A percentile compares a stretch with the other conserved stretches of the same genome.
Evolutionary conservation across 1,140 invertebrate genomes (phyloP).

Genomic region (Anastatus disparis): DNA sequence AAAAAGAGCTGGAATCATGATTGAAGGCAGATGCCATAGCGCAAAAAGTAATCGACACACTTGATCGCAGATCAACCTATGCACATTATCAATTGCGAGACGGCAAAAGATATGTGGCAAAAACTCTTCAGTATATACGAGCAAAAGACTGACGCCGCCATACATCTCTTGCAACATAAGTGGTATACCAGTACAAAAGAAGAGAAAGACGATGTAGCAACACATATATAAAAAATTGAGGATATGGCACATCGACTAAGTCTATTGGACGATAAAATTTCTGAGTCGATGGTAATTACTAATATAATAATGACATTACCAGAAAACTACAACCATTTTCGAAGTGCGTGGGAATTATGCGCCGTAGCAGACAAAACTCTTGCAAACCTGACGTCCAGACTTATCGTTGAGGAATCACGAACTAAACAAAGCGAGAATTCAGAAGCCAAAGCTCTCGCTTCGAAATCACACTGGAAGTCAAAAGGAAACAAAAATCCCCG

Average conservation of each 20-base stretch:
- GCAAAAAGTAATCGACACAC: constrained; percentile 46
- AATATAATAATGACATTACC: constrained; percentile 55
- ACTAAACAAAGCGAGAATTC: neutral
- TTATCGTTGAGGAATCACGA: constrained; percentile 46
- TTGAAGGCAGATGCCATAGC: constrained; percentile 39
- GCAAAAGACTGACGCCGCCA: neutral
- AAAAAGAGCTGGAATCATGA: neutral
- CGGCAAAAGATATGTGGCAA: constrained; percentile 48
- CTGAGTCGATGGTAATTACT: constrained; percentile 51
- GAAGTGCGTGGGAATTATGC: constrained; percentile 57
- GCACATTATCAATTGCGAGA: constrained; percentile 51
- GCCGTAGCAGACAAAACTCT: constrained; percentile 43
- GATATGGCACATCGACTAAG: constrained; percentile 50
- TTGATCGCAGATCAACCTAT: constrained; percentile 46
- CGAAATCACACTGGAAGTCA: constrained; percentile 20
- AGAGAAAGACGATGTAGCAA: constrained; percentile 42
- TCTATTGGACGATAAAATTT: constrained; percentile 46
- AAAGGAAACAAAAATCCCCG: neutral
- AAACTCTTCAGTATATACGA: constrained; percentile 21
- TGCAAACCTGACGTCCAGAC: constrained; percentile 48
- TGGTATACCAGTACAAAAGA: constrained; percentile 42
- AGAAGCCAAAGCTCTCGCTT: constrained; percentile 16
- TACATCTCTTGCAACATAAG: constrained; percentile 32
- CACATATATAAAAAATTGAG: constrained; percentile 48
- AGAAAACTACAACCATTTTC: constrained; percentile 50